Percentiles rank a stretch among this genome's conserved stretches.
These are phyloP conservation scores for Hyposmocoma kahamanoa DNA, from an alignment of 1,140 invertebrate species.

Conservation along the genomic window DNA sequence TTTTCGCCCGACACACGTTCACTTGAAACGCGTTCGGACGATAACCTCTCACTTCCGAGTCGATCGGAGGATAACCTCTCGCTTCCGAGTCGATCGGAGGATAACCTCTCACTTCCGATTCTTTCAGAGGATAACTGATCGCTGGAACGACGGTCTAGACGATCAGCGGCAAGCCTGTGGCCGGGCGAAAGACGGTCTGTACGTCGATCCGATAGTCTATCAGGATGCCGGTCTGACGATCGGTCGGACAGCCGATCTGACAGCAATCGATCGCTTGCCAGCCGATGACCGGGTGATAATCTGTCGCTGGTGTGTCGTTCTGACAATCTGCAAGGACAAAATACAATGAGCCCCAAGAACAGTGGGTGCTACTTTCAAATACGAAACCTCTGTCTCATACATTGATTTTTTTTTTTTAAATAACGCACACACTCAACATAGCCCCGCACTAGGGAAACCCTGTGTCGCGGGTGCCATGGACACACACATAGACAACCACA, in stretches of 20 bases:
- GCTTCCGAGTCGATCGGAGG: not conserved
- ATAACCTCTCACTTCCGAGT: conserved; percentile 14
- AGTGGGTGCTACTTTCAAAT: too few relatives aligned
- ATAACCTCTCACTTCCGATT: conserved; percentile 1
- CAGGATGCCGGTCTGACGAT: too few relatives aligned
- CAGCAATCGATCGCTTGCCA: conserved; percentile 19
- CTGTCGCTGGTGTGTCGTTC: conserved; percentile 3
- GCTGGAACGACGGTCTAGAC: not conserved
- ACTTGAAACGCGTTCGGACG: not conserved
- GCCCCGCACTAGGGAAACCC: too few relatives aligned
- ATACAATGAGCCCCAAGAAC: too few relatives aligned
- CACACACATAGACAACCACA: too few relatives aligned
- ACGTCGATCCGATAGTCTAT: not conserved
- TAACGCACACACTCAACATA: too few relatives aligned
- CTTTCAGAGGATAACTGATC: not conserved
- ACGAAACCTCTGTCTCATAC: too few relatives aligned
- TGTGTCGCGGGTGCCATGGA: too few relatives aligned
- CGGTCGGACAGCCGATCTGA: conserved; percentile 11
- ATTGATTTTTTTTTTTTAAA: too few relatives aligned
- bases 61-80: conserved; percentile 22
- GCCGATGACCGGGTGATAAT: too few relatives aligned
- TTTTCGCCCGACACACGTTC: not conserved
- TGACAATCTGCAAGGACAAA: conserved; percentile 11
- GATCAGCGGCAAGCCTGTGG: not conserved
- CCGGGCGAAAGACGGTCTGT: not conserved